Evolutionary conservation across 2,113 vertebrate genomes (phyloP).

Genomic region (Phrynosoma blainvillii): DNA sequence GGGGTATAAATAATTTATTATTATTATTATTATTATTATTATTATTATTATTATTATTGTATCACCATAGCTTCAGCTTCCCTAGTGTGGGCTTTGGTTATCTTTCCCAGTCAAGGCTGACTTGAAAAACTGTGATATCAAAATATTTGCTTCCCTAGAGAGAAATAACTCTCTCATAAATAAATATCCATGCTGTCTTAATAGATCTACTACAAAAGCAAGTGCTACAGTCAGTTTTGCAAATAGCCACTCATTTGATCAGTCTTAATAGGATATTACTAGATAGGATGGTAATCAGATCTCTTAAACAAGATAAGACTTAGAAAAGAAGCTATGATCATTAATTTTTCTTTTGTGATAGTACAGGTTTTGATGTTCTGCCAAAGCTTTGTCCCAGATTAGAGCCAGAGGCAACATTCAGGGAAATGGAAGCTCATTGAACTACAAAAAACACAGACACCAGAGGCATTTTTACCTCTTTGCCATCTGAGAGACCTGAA

Average conservation of each 20-base stretch:
- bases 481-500: background rate
- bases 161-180: background rate
- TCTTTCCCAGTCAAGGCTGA: too few species aligned
- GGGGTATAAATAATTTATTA: too few species aligned
- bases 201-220: background rate
- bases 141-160: background rate
- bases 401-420: slow-evolving; percentile 38
- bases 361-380: rapidly evolving
- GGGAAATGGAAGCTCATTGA: slow-evolving; percentile 32
- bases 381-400: background rate
- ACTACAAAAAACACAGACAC: slow-evolving; percentile 20
- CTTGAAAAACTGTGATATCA: too few species aligned
- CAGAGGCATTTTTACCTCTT: slow-evolving; percentile 32
- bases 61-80: too few species aligned
- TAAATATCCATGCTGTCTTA: background rate
- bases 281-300: background rate
- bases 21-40: too few species aligned
- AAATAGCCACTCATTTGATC: background rate
- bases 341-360: slow-evolving; percentile 27
- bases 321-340: slow-evolving; percentile 5
- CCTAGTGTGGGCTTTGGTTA: too few species aligned
- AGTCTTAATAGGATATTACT: background rate
- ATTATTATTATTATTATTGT: too few species aligned
- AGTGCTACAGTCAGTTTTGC: background rate
- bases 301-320: background rate